These are phyloP conservation scores for Tetanocera ferruginea DNA, from an alignment of 2,888 invertebrate genomes.

Conservation along the genomic window DNA sequence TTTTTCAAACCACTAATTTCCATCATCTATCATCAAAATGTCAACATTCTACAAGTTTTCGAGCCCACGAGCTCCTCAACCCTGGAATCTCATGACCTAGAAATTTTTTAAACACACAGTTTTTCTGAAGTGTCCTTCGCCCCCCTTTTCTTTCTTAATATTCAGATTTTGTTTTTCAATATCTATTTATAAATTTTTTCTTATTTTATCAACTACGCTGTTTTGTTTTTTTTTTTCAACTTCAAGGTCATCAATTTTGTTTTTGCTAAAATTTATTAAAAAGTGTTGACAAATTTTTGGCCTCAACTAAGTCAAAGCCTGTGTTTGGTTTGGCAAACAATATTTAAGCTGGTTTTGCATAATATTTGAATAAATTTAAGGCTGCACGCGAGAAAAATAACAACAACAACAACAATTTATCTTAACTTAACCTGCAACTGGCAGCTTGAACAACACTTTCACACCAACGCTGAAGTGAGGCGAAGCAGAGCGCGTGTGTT, in stretches of 20 bases:
- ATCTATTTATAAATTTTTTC: neutral
- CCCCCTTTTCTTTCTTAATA: too few relatives aligned
- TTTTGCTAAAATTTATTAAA: neutral
- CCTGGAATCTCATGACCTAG: too few relatives aligned
- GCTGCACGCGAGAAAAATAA: neutral
- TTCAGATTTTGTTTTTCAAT: neutral
- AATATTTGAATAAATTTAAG: slow-evolving; percentile 9
- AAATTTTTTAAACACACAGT: too few relatives aligned
- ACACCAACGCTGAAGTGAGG: neutral
- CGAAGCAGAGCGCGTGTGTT: neutral
- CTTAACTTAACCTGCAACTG: neutral
- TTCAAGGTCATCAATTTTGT: neutral
- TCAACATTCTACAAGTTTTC: too few relatives aligned
- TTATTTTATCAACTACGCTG: neutral
- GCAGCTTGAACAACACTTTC: neutral
- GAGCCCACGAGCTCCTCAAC: too few relatives aligned
- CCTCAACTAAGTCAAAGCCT: neutral
- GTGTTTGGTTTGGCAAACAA: neutral
- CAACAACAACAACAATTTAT: neutral
- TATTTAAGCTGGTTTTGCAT: neutral
- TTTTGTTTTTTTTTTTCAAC: neutral
- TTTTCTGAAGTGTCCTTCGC: too few relatives aligned
- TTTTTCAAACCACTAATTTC: too few relatives aligned
- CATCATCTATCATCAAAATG: too few relatives aligned
- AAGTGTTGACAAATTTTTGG: neutral